Conservation (phyloP, 2,888 invertebrate genomes). For the Eilema depressum region DNA sequence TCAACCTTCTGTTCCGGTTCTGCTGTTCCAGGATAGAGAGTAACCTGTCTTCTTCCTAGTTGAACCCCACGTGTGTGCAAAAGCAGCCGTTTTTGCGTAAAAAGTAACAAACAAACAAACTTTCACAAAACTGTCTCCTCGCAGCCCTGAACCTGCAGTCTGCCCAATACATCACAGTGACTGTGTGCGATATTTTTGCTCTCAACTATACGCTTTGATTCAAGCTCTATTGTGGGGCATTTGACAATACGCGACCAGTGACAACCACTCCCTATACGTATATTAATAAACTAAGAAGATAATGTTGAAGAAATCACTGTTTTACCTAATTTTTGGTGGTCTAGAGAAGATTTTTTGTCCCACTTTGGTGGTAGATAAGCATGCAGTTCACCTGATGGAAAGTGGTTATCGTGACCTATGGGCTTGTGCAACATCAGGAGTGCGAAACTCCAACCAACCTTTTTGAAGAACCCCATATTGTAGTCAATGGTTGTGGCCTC, state of each 20-base stretch:
- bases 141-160: constrained; percentile 35
- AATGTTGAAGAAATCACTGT: neutral
- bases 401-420: too few species aligned
- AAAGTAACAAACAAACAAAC: neutral
- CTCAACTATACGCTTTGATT: constrained; percentile 80
- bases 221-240: constrained; percentile 74
- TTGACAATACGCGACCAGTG: constrained; percentile 68
- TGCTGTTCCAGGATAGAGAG: too few species aligned
- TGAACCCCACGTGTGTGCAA: neutral
- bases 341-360: too few species aligned
- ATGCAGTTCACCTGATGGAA: too few species aligned
- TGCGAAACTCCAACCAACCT: too few species aligned
- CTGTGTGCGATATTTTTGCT: constrained; percentile 74
- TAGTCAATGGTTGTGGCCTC: too few species aligned
- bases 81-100: neutral
- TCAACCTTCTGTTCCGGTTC: too few species aligned
- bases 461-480: too few species aligned
- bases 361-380: too few species aligned
- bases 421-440: too few species aligned
- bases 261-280: constrained; percentile 51
- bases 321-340: neutral
- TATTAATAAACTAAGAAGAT: neutral
- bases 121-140: neutral
- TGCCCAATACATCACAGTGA: constrained; percentile 58
- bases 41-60: too few species aligned